Conservation (phyloP, 2,113 vertebrate species). For the Aramus guarauna region DNA sequence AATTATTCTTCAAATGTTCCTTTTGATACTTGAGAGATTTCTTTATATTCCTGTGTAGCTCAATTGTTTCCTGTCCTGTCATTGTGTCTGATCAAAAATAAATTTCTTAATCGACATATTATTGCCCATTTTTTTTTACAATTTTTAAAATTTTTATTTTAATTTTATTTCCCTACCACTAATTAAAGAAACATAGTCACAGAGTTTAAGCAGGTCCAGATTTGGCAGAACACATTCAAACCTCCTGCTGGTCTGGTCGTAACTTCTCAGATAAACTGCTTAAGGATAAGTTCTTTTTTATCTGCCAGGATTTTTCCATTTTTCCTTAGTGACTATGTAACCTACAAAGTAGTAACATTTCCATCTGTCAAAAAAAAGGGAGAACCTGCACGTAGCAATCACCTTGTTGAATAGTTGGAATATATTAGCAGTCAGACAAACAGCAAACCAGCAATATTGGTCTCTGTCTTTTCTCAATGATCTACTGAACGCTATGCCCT, state of each 20-base stretch:
- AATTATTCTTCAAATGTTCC: neutral
- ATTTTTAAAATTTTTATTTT: neutral
- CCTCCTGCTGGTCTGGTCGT: neutral
- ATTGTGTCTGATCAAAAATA: neutral
- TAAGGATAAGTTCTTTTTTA: neutral
- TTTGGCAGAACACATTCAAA: neutral
- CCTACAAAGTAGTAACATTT: neutral
- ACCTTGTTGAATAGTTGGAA: neutral
- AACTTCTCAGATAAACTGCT: neutral
- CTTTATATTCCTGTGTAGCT: neutral
- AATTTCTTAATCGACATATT: neutral
- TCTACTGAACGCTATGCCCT: neutral
- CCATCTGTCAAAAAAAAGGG: neutral
- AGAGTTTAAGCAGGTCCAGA: neutral
- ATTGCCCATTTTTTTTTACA: rapidly evolving
- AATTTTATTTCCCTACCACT: neutral
- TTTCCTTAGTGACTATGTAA: neutral
- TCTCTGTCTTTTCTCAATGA: neutral
- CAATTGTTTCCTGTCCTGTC: neutral
- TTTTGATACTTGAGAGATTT: neutral
- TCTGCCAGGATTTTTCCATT: neutral
- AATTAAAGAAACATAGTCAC: neutral
- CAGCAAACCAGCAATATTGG: neutral
- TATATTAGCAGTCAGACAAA: neutral
- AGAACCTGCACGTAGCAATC: neutral